Conservation (phyloP, 2,113 vertebrate genomes). For the Mus pahari region DNA sequence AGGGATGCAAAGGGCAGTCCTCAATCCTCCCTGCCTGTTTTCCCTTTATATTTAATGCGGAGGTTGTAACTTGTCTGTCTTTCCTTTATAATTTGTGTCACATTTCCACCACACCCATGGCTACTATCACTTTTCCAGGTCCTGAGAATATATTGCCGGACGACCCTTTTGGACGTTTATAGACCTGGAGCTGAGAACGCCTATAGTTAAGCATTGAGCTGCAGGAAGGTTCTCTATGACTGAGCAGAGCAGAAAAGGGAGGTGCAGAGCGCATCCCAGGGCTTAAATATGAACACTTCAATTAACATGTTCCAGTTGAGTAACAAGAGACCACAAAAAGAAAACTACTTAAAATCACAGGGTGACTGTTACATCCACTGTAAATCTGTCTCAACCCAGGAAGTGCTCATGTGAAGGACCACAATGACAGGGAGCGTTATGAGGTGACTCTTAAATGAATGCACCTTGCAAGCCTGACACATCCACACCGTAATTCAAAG, state of each 20-base stretch:
- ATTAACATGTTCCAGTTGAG: slow-evolving; percentile 68
- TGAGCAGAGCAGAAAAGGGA: slow-evolving; percentile 43
- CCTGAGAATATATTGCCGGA: slow-evolving; percentile 47
- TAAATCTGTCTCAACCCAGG: slow-evolving; percentile 45
- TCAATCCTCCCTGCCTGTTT: slow-evolving; percentile 38
- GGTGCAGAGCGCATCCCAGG: slow-evolving; percentile 51
- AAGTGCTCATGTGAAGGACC: not conserved
- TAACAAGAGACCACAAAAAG: slow-evolving; percentile 11
- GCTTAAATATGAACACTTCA: slow-evolving; percentile 60
- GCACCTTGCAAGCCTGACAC: not conserved
- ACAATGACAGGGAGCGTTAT: slow-evolving; percentile 22
- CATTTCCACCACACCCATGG: slow-evolving; percentile 39
- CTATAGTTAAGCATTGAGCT: slow-evolving; percentile 37
- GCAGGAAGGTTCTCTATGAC: slow-evolving; percentile 6
- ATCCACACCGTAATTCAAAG: not conserved
- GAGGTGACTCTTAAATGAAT: slow-evolving; percentile 16
- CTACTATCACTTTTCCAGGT: not conserved
- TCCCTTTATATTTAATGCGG: slow-evolving; percentile 38
- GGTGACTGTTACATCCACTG: not conserved
- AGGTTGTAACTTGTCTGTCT: not conserved
- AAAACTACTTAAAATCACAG: slow-evolving; percentile 71
- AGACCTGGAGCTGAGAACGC: slow-evolving; percentile 28
- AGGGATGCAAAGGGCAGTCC: slow-evolving; percentile 60
- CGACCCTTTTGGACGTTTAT: slow-evolving; percentile 48
- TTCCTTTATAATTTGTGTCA: slow-evolving; percentile 31